Evolutionary conservation across 2,113 vertebrate species (phyloP), one percentile per base, ranked within the genome.

Genomic region (Fregata magnificens): DNA sequence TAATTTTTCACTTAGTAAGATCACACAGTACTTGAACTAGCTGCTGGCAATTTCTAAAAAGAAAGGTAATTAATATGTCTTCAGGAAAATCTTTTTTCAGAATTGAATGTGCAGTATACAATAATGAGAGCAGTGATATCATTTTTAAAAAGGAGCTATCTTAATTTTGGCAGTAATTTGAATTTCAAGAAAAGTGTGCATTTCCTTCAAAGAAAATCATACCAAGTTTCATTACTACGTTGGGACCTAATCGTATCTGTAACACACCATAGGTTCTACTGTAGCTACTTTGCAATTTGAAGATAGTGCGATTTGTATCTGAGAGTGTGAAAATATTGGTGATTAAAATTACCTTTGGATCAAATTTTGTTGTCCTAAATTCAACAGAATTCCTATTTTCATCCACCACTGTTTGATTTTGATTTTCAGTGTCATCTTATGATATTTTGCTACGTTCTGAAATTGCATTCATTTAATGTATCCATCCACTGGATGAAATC

Each of bases 21-120:
- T 92, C 91, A 83, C 88, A 95, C 59, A 86, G 89, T 84, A 69
- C 76, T 80, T 95, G 88, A 97, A 95, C 89, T 95, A 89, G 79
- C 91, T 79, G 49, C 81, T 93, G 76, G 93, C 95, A 92, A 42
- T 85, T 96, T 94, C 86, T 88, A 87, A 97, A 97, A 82, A 32
- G 86, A 95, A 96, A 96, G 88, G 87, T 96, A 97, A 97, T 98
- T 97, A 96, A 95, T 70, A 89, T 38, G 67, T 94, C 92, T 95
- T 96, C 58, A 67, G 94, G 49, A 97, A 93, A 95, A 95, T 58
- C 38, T 77, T 36, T 82, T 16, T 86, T 88, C 58, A 47, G 34
- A 94, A 70, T 3, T 72, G 82, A 94, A 79, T 93, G 26, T 81
- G 70, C 58, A 70, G 84, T 88, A 65, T 67, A 86, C 45, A 34